Conservation (phyloP, 2,797 vertebrate species). For the Danio aesculapii region DNA sequence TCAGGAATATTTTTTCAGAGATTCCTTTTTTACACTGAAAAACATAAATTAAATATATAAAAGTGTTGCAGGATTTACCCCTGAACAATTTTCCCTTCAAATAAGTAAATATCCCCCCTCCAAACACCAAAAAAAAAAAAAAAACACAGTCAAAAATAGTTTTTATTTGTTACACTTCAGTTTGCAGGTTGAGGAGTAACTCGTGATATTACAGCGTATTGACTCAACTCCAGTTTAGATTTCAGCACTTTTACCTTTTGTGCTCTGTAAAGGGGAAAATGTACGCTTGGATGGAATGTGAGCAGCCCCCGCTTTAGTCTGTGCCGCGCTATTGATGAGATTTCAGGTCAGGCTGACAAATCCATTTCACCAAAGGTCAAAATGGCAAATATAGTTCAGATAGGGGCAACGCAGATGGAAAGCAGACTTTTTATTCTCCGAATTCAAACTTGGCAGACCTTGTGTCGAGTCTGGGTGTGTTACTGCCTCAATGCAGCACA, state of each 20-base stretch:
- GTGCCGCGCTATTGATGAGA: slow-evolving; percentile 58
- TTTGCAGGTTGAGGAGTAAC: background rate
- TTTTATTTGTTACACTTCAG: background rate
- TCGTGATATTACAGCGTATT: slow-evolving; percentile 66
- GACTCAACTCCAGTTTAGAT: slow-evolving; percentile 59
- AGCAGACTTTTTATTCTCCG: slow-evolving; percentile 19
- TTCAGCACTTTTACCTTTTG: slow-evolving; percentile 59
- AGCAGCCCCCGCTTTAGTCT: slow-evolving; percentile 45
- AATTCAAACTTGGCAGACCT: slow-evolving; percentile 32
- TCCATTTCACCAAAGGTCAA: slow-evolving; percentile 69
- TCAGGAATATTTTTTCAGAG: background rate
- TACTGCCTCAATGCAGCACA: background rate
- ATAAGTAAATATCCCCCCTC: too few relatives aligned
- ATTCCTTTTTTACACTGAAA: background rate
- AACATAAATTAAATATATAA: background rate
- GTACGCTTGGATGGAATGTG: slow-evolving; percentile 20
- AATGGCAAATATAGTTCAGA: slow-evolving; percentile 58
- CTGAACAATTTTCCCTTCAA: background rate
- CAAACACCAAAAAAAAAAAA: too few relatives aligned
- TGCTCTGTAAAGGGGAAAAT: slow-evolving; percentile 62
- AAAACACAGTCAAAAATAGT: background rate
- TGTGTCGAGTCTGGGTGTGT: slow-evolving; percentile 14
- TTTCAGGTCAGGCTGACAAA: slow-evolving; percentile 67
- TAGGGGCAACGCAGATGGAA: slow-evolving; percentile 32
- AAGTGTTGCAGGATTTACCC: background rate